These are phyloP conservation scores for Montifringilla adamsi DNA, from an alignment of 2,113 vertebrate genomes.

Conservation along the genomic window DNA sequence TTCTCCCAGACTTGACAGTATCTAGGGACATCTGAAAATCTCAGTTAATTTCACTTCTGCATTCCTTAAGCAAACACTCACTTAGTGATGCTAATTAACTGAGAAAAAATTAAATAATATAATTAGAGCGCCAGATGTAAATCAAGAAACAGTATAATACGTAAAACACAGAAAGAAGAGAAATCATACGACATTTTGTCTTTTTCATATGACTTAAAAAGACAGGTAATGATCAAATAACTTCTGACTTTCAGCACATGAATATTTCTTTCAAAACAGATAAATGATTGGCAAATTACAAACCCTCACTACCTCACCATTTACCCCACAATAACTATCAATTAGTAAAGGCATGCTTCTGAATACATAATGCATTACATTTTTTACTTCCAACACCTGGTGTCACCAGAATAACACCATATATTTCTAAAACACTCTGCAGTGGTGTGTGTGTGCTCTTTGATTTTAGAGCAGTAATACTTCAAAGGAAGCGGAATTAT, in stretches of 20 bases:
- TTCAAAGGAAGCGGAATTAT: neutral
- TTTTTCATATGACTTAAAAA: neutral
- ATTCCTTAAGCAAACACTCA: slow-evolving; percentile 6
- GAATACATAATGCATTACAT: slow-evolving; percentile 42
- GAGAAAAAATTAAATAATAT: neutral
- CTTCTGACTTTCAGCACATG: neutral
- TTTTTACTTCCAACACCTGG: slow-evolving; percentile 68
- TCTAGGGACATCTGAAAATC: neutral
- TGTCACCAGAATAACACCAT: slow-evolving; percentile 59
- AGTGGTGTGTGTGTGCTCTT: neutral
- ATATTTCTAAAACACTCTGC: neutral
- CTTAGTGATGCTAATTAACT: slow-evolving; percentile 3
- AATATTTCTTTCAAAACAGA: neutral
- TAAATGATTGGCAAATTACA: neutral
- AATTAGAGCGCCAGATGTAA: neutral
- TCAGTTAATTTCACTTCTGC: neutral
- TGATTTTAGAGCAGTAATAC: neutral
- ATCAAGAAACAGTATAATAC: neutral
- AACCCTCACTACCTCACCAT: neutral
- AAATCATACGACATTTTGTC: neutral
- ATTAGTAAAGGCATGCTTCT: slow-evolving; percentile 21
- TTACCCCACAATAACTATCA: neutral
- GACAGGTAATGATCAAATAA: neutral
- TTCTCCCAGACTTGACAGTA: neutral
- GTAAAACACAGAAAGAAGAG: neutral